A percentile compares a stretch with the other conserved stretches of the same genome.
Evolutionary conservation across 2,113 vertebrate genomes (phyloP).

Genomic region (Drymodes brunneopygia): DNA sequence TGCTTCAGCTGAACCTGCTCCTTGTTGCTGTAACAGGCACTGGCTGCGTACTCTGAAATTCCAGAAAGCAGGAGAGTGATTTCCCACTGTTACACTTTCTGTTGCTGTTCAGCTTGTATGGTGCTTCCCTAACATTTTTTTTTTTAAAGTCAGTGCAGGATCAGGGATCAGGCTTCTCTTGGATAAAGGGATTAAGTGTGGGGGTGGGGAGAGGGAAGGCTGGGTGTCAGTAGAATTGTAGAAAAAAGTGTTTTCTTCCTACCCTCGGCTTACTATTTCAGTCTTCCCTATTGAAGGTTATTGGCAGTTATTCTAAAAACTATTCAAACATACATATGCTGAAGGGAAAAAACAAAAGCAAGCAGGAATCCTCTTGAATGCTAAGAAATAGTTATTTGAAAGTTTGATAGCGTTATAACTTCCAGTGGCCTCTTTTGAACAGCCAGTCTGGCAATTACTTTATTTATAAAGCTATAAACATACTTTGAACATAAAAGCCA

Average conservation of each 20-base stretch:
- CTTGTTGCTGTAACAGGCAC: neutral
- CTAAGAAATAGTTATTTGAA: neutral
- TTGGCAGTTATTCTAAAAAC: neutral
- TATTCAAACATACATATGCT: neutral
- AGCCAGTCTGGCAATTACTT: slow-evolving; percentile 62
- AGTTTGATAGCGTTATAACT: neutral
- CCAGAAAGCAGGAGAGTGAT: accelerated
- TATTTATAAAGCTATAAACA: slow-evolving; percentile 74
- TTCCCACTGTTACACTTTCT: neutral
- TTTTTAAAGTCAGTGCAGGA: accelerated
- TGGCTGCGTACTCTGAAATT: neutral
- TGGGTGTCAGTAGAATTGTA: neutral
- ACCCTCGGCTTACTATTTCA: neutral
- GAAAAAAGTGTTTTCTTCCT: neutral
- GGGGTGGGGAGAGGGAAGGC: neutral
- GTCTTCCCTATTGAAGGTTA: neutral
- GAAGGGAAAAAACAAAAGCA: neutral
- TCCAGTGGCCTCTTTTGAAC: slow-evolving; percentile 52
- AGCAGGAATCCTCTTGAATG: neutral
- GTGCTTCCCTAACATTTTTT: neutral
- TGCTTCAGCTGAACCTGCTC: neutral
- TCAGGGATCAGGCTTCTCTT: neutral
- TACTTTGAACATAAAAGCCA: slow-evolving; percentile 65
- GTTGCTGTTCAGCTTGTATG: neutral
- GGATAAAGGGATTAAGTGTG: neutral